These are phyloP conservation scores for Danaus plexippus DNA, from an alignment of 1,140 invertebrate genomes.

Conservation along the genomic window DNA sequence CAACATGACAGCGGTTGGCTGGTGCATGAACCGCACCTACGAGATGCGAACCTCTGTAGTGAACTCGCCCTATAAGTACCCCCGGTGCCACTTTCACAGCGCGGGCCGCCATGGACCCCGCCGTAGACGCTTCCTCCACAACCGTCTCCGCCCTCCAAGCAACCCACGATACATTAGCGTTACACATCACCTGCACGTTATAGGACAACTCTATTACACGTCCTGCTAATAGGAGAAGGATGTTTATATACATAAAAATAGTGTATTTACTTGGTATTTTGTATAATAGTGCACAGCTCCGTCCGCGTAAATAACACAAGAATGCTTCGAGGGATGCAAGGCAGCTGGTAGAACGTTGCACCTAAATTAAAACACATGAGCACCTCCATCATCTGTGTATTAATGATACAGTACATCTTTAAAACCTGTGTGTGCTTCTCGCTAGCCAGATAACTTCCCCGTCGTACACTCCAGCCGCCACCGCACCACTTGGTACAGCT, in stretches of 20 bases:
- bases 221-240: no score
- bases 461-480: slow-evolving; percentile 43
- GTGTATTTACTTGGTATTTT: slow-evolving; percentile 46
- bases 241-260: no score
- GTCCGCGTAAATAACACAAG: slow-evolving; percentile 47
- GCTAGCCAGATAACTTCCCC: slow-evolving; percentile 51
- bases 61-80: slow-evolving; percentile 48
- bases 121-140: slow-evolving; percentile 32
- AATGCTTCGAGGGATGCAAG: slow-evolving; percentile 50
- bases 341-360: slow-evolving; percentile 51
- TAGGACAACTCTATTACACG: no score
- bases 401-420: neutral
- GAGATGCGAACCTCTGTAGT: slow-evolving; percentile 45
- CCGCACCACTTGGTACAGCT: slow-evolving; percentile 58
- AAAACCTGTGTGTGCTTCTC: slow-evolving; percentile 48
- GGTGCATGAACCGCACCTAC: slow-evolving; percentile 52
- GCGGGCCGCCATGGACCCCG: slow-evolving; percentile 21
- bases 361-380: slow-evolving; percentile 18
- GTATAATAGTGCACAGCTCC: slow-evolving; percentile 47
- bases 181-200: slow-evolving; percentile 52
- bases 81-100: slow-evolving; percentile 38
- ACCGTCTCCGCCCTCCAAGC: slow-evolving; percentile 40
- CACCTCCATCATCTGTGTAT: neutral
- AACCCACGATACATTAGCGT: slow-evolving; percentile 45
- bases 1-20: slow-evolving; percentile 48